phyloP scores from a whole-genome alignment of 2,888 invertebrate genomes.

The Lochmaea capreae region DNA sequence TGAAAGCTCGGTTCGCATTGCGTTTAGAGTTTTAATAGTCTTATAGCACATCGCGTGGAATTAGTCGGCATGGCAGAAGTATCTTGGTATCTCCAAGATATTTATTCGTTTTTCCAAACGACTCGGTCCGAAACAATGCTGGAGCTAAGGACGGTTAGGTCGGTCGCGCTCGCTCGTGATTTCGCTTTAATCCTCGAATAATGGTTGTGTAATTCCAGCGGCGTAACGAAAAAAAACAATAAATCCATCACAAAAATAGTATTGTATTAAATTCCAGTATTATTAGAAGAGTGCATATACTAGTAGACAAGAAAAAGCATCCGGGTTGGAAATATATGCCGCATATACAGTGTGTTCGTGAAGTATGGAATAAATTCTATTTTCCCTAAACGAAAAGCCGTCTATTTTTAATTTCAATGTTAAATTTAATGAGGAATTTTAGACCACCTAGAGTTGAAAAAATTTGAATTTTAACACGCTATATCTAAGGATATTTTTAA shows the following conservation, averaged over 20 bases:
- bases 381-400: too few relatives aligned
- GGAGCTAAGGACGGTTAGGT: constrained; percentile 58
- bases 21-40: constrained; percentile 67
- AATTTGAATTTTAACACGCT: too few relatives aligned
- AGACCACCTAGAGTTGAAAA: too few relatives aligned
- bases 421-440: too few relatives aligned
- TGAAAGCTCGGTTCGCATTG: constrained; percentile 65
- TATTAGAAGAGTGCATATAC: too few relatives aligned
- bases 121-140: constrained; percentile 66
- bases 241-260: constrained; percentile 53
- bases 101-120: constrained; percentile 68
- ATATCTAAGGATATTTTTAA: too few relatives aligned
- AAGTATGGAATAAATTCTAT: too few relatives aligned
- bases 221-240: constrained; percentile 26
- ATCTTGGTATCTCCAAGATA: constrained; percentile 60
- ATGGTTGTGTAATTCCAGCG: constrained; percentile 64
- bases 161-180: constrained; percentile 64
- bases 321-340: too few relatives aligned
- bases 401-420: too few relatives aligned
- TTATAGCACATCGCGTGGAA: constrained; percentile 65
- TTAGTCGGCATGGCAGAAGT: constrained; percentile 62
- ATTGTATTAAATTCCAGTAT: too few relatives aligned
- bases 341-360: too few relatives aligned
- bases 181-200: constrained; percentile 68
- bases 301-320: too few relatives aligned